phyloP scores from a whole-genome alignment of 2,888 invertebrate species.

The Panopea generosa region DNA sequence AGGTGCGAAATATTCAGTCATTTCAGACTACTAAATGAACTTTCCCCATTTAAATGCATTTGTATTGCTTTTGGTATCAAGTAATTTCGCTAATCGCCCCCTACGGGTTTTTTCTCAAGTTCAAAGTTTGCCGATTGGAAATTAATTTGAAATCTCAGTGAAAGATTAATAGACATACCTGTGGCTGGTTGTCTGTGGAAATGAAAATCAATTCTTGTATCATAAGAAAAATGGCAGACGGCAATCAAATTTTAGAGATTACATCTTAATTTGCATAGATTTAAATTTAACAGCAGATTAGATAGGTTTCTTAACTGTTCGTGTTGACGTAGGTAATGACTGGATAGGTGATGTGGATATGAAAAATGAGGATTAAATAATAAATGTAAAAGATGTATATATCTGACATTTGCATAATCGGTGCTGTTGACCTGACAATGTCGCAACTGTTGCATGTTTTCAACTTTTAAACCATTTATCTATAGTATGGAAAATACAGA shows the following conservation, averaged over 20 bases:
- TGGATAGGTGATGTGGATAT: no score
- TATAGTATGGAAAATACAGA: no score
- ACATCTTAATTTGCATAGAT: slow-evolving; percentile 11
- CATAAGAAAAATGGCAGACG: slow-evolving; percentile 2
- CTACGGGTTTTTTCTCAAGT: neutral
- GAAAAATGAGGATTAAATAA: no score
- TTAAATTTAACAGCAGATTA: slow-evolving; percentile 30
- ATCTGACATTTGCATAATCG: no score
- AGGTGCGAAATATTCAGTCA: slow-evolving; percentile 5
- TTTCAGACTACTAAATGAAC: neutral
- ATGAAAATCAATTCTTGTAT: slow-evolving; percentile 7
- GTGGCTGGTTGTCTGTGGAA: neutral
- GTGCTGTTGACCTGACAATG: no score
- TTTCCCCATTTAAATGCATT: neutral
- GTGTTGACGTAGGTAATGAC: no score
- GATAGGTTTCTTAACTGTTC: slow-evolving; percentile 7
- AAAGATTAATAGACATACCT: neutral
- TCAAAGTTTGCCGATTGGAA: neutral
- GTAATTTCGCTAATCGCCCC: slow-evolving; percentile 10
- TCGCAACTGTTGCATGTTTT: no score
- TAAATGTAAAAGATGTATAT: no score
- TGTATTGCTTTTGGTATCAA: neutral
- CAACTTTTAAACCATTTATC: no score
- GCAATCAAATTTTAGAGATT: slow-evolving; percentile 1
- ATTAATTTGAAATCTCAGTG: neutral